Conservation (phyloP, 2,797 vertebrate genomes). For the Rallus crepitans region DNA sequence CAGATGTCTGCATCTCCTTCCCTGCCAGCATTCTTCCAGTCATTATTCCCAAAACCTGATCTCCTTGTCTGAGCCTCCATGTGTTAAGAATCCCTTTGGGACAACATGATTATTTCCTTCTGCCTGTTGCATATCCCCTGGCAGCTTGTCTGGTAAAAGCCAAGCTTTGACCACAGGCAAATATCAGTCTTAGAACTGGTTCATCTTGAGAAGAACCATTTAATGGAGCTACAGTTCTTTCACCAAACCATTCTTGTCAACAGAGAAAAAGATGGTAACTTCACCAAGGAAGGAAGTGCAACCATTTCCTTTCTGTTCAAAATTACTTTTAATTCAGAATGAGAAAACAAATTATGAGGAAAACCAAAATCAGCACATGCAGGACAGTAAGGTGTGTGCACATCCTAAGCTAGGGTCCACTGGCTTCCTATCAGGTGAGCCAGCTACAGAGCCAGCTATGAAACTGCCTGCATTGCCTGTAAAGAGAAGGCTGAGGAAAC, state of each 20-base stretch:
- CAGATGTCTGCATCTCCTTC: constrained; percentile 39
- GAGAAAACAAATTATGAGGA: background rate
- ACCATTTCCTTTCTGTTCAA: background rate
- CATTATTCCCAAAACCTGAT: constrained; percentile 53
- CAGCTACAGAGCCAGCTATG: background rate
- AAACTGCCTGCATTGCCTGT: background rate
- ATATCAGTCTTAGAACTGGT: background rate
- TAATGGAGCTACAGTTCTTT: background rate
- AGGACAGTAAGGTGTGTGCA: background rate
- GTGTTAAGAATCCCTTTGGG: constrained; percentile 48
- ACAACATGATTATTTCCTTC: constrained; percentile 41
- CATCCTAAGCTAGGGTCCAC: background rate
- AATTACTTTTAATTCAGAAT: background rate
- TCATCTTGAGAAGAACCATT: background rate
- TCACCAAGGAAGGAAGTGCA: background rate
- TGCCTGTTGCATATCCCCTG: background rate
- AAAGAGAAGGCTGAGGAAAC: background rate
- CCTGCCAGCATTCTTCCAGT: constrained; percentile 37
- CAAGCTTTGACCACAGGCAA: background rate
- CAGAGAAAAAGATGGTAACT: background rate
- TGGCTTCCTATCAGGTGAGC: background rate
- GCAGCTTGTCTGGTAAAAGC: background rate
- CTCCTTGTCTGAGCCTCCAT: constrained; percentile 28
- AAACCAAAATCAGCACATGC: background rate
- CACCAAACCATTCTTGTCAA: background rate